Percentiles rank a stretch among this genome's conserved stretches.
Conservation (phyloP, 30 jellyfish, hydroid and myxozoan species). For the Rhopilema esculentum region DNA sequence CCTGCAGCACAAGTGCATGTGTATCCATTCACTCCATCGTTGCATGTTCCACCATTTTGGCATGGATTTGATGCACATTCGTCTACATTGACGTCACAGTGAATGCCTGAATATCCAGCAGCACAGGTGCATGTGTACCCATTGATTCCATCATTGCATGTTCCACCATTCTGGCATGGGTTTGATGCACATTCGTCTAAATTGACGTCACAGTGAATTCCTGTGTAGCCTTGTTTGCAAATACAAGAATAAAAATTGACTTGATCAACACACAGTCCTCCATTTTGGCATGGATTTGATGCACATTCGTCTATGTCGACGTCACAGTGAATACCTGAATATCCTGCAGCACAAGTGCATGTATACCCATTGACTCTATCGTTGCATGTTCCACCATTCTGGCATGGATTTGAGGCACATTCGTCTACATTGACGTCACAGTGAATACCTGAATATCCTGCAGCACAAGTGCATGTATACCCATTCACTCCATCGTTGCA, state of each 20-base stretch:
- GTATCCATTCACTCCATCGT: slow-evolving; percentile 12
- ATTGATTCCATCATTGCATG: slow-evolving; percentile 33
- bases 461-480: slow-evolving; percentile 27
- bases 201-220: slow-evolving; percentile 39
- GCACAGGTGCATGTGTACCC: slow-evolving; percentile 42
- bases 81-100: slow-evolving; percentile 35
- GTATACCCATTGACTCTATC: slow-evolving; percentile 42
- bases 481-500: slow-evolving; percentile 37
- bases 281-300: slow-evolving; percentile 49
- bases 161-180: slow-evolving; percentile 60
- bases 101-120: slow-evolving; percentile 36
- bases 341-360: slow-evolving; percentile 54
- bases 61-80: slow-evolving; percentile 48
- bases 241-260: slow-evolving; percentile 29
- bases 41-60: slow-evolving; percentile 43
- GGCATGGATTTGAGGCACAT: slow-evolving; percentile 53
- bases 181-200: slow-evolving; percentile 40
- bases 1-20: slow-evolving; percentile 60
- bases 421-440: slow-evolving; percentile 48
- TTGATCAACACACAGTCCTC: slow-evolving; percentile 32
- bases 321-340: slow-evolving; percentile 45
- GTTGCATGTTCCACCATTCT: slow-evolving; percentile 50
- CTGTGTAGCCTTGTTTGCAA: slow-evolving; percentile 48
- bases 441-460: slow-evolving; percentile 33
- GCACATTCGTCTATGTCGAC: slow-evolving; percentile 38